Base-by-base conservation (phyloP, 30 jellyfish, hydroid and myxozoan genomes). In the Aurelia aurita region DNA sequence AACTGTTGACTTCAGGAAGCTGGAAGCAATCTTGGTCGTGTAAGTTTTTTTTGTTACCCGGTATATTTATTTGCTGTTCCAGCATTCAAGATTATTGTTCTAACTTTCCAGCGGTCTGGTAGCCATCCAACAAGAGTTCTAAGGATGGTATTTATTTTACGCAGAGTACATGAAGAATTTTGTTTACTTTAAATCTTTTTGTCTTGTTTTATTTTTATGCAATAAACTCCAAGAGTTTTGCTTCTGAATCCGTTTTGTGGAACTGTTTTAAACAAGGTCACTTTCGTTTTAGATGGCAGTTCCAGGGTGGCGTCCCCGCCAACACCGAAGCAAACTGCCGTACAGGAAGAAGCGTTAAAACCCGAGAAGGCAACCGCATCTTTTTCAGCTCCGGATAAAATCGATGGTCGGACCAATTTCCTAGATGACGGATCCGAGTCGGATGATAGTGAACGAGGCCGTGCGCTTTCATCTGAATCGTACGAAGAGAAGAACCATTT, bases 401-500 rank as follows among this genome's bases (percentile, higher is more conserved):
- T 54, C 26, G 81, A 79, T 54, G 78, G 80, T 32, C 65, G 25
- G 15, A 29, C 0, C 21, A 27, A 66, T 1, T 27, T 19, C 16
- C 19, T 31, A 7, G 72, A 53, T 54, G 72, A 58, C 3, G 74
- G 26, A 12, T 82, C 45, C 22, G 86, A 47, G 16, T 84, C 81
- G 39, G 84, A 81, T 44, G 74, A 57, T 43, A 77, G 88, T n/a
- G 93, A 83, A 44, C 55, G 60, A 19, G 58, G 44, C 58, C 69
- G 79, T 8, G 29, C 80, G 21, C 20, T 22, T 25, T 65, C 79
- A 0, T 14, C 74, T 3, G 77, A 72, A 15, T 67, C 85, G 34
- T 14, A 3, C 34, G 87, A 49, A 5, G 87, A 61, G 10, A 43
- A 62, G 31, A 83, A 49, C 59, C 55, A 83, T 57, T 65, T 83